phyloP scores from a whole-genome alignment of 2,113 vertebrate species.

The Psittacara wagleri region DNA sequence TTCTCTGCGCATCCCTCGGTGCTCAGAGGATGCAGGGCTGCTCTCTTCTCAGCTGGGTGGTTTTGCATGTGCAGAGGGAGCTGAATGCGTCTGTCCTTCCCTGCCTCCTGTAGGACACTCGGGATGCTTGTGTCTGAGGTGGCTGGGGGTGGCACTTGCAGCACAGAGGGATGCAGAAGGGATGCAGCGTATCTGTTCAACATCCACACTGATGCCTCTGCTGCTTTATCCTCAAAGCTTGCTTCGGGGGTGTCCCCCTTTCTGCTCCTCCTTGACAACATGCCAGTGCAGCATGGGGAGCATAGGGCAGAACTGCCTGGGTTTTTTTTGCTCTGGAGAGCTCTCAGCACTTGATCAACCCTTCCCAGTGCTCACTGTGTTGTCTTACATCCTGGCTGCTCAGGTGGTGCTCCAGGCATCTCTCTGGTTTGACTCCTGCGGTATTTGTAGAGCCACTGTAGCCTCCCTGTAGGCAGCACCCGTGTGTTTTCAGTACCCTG shows the following conservation, averaged over 20 bases:
- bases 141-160: background rate
- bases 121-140: background rate
- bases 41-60: background rate
- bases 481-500: background rate
- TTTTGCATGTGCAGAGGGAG: background rate
- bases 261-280: background rate
- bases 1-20: background rate
- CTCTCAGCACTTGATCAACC: rapidly evolving
- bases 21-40: background rate
- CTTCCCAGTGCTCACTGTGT: rapidly evolving
- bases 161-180: background rate
- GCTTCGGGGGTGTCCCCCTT: rapidly evolving
- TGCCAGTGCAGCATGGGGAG: background rate
- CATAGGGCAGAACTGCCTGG: background rate
- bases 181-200: background rate
- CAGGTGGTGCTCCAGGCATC: background rate
- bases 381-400: background rate
- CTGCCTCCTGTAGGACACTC: background rate
- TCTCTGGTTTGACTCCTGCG: background rate
- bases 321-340: background rate
- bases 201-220: background rate
- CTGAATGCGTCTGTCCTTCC: background rate
- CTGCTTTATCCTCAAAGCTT: background rate
- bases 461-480: background rate
- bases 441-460: background rate